Percentiles rank a stretch among this genome's conserved stretches.
phyloP scores from a whole-genome alignment of 2,888 invertebrate species.

The Phorcus lineatus region DNA sequence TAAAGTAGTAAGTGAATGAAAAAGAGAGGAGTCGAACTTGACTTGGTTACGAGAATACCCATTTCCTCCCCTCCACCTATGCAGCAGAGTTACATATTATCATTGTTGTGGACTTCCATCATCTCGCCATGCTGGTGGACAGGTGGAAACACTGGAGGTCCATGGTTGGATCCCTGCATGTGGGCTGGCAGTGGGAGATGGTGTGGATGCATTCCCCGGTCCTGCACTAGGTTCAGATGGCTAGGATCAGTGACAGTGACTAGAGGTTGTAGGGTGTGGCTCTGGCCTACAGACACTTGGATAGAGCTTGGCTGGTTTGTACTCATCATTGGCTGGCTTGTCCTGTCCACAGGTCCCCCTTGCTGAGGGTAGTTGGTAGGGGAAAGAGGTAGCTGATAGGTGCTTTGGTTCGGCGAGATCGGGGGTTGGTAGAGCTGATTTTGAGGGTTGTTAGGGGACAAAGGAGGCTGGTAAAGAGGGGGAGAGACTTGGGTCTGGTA shows the following conservation, averaged over 20 bases:
- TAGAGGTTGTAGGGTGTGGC: not conserved
- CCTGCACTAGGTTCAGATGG: not conserved
- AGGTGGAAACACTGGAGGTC: constrained; percentile 6
- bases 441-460: too few relatives aligned
- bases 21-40: too few relatives aligned
- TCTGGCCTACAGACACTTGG: not conserved
- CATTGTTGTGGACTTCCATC: too few relatives aligned
- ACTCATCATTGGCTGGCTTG: not conserved
- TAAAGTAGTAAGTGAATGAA: too few relatives aligned
- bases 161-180: not conserved
- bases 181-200: not conserved
- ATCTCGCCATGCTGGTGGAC: not conserved
- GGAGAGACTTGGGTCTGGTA: not conserved
- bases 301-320: not conserved
- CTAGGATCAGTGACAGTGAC: not conserved
- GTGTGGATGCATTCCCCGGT: not conserved
- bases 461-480: not conserved
- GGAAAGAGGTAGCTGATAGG: constrained; percentile 30
- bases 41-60: too few relatives aligned
- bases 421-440: constrained; percentile 36
- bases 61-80: too few relatives aligned
- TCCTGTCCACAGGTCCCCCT: too few relatives aligned
- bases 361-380: constrained; percentile 23
- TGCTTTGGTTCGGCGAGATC: constrained; percentile 36
- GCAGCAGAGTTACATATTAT: too few relatives aligned